A percentile compares a stretch with the other conserved stretches of the same genome.
Evolutionary conservation across 2,888 invertebrate species (phyloP).

Genomic region (Drosophila neotestacea): DNA sequence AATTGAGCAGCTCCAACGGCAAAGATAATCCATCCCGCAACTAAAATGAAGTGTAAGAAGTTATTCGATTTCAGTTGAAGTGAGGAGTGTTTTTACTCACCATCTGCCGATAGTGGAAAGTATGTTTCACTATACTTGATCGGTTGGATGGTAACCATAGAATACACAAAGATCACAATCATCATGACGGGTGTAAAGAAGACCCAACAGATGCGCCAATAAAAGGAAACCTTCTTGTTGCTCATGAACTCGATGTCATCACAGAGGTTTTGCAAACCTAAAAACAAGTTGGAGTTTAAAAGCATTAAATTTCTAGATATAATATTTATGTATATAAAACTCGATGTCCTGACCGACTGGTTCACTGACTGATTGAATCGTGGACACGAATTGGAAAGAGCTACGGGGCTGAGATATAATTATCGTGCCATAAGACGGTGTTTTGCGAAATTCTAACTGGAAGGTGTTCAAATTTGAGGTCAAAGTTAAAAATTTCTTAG

Average conservation of each 20-base stretch:
- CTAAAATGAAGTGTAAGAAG: conserved; percentile 76
- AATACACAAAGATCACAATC: conserved; percentile 90
- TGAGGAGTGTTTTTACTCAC: conserved; percentile 82
- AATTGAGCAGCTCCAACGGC: conserved; percentile 86
- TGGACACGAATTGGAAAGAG: no score
- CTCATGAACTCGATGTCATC: conserved; percentile 92
- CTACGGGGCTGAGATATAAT: no score
- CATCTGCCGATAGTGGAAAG: conserved; percentile 88
- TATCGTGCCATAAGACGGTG: no score
- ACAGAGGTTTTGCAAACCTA: conserved; percentile 88
- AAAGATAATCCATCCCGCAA: conserved; percentile 86
- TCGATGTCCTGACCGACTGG: no score
- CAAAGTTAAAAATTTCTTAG: no score
- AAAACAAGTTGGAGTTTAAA: neutral
- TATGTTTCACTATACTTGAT: conserved; percentile 87
- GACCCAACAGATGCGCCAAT: conserved; percentile 93
- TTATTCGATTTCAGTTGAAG: neutral
- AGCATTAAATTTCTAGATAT: neutral
- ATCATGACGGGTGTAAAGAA: conserved; percentile 90
- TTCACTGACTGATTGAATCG: no score
- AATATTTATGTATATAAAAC: neutral
- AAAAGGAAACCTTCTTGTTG: conserved; percentile 87
- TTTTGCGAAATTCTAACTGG: no score
- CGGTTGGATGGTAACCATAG: conserved; percentile 87
- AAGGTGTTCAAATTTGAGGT: no score